phyloP scores from a whole-genome alignment of 2,113 vertebrate genomes.

The Nothocercus nigrocapillus region DNA sequence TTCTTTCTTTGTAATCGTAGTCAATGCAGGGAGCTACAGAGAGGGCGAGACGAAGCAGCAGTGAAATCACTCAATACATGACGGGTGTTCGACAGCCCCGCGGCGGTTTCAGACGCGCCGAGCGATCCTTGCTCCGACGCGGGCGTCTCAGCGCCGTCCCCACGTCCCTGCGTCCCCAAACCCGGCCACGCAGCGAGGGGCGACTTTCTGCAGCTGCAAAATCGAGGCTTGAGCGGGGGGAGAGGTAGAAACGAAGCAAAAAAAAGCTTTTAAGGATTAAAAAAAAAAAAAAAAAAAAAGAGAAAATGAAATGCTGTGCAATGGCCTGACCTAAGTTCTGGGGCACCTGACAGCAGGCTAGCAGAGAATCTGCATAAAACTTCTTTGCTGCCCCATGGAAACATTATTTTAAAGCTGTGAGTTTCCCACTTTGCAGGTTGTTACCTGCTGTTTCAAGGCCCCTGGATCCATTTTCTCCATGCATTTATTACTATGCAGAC shows the following conservation, averaged over 20 bases:
- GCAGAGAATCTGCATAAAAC: not conserved
- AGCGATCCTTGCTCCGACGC: not conserved
- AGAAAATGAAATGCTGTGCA: not conserved
- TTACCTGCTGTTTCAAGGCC: not conserved
- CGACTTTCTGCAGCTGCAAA: not conserved
- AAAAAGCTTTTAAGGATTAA: not conserved
- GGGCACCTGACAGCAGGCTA: not conserved
- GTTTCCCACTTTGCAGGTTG: not conserved
- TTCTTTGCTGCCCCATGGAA: not conserved
- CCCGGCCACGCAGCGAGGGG: accelerated
- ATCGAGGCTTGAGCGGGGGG: not conserved
- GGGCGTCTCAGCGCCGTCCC: not conserved
- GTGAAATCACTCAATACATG: not conserved
- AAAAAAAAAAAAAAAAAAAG: too few relatives aligned
- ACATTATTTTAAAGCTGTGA: not conserved
- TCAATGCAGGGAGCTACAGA: accelerated
- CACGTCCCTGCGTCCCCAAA: not conserved
- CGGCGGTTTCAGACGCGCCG: accelerated
- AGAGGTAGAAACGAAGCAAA: accelerated
- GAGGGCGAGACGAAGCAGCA: accelerated
- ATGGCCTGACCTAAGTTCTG: not conserved
- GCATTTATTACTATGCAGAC: not conserved
- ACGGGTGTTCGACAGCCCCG: not conserved
- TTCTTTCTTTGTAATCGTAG: not conserved
- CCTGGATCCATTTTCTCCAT: accelerated